Conservation (phyloP, 2,888 invertebrate genomes). For the Drosophila sordidula region DNA sequence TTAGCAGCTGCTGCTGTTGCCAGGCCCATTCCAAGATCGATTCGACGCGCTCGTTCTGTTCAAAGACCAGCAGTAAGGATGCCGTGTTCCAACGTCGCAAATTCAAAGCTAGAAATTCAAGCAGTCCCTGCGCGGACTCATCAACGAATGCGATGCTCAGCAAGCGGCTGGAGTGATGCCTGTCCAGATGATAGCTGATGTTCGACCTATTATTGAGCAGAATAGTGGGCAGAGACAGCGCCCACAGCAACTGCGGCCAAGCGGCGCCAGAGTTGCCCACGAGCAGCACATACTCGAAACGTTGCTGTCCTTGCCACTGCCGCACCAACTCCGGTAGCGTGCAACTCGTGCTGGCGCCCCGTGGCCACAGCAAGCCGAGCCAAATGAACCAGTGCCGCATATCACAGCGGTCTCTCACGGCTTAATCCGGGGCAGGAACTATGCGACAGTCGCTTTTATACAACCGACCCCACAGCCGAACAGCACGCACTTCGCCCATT, state of each 20-base stretch:
- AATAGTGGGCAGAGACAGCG: conserved; percentile 29
- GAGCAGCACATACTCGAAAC: conserved; percentile 56
- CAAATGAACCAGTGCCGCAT: conserved; percentile 29
- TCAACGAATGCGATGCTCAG: conserved; percentile 34
- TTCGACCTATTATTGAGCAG: conserved; percentile 7
- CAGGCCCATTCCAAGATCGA: conserved; percentile 62
- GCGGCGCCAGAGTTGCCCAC: conserved; percentile 43
- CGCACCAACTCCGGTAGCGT: conserved; percentile 46
- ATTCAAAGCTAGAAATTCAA: conserved; percentile 18
- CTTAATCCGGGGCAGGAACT: neutral
- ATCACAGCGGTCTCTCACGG: neutral
- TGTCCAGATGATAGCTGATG: conserved; percentile 1
- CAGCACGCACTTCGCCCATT: conserved; percentile 25
- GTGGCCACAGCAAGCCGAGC: conserved; percentile 8
- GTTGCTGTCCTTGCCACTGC: conserved; percentile 48
- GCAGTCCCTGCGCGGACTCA: neutral
- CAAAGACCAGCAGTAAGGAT: conserved; percentile 31
- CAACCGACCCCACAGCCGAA: neutral
- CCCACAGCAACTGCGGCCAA: conserved; percentile 9
- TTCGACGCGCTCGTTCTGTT: neutral
- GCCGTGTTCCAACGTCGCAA: conserved; percentile 27
- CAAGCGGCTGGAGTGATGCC: conserved; percentile 21
- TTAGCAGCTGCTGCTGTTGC: conserved; percentile 57
- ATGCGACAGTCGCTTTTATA: conserved; percentile 10
- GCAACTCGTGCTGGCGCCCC: neutral